phyloP scores from a whole-genome alignment of 2,113 vertebrate species.

The Euleptes europaea region DNA sequence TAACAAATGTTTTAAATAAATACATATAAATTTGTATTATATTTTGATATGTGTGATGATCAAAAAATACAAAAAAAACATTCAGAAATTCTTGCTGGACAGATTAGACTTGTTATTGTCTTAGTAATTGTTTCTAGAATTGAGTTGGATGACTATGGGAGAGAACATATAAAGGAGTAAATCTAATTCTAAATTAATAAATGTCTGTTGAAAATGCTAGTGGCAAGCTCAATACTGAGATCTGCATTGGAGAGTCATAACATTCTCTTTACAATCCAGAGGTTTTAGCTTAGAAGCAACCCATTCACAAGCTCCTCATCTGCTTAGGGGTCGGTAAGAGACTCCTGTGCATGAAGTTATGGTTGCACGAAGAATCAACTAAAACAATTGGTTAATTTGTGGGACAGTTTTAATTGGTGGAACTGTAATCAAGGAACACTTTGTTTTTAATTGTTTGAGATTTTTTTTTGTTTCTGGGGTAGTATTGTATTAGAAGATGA shows the following conservation, averaged over 20 bases:
- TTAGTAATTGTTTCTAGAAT: neutral
- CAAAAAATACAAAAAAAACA: too few relatives aligned
- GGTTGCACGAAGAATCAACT: neutral
- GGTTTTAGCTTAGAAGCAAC: neutral
- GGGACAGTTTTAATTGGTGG: neutral
- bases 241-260: neutral
- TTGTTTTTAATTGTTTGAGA: neutral
- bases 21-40: too few relatives aligned
- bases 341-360: neutral
- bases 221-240: neutral
- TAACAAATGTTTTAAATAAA: too few relatives aligned
- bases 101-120: neutral
- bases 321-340: too few relatives aligned
- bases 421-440: neutral
- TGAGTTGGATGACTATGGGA: neutral
- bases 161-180: neutral
- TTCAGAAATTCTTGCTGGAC: neutral
- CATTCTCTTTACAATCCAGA: neutral
- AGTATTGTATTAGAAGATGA: neutral
- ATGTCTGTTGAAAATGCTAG: neutral
- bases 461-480: neutral
- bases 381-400: neutral
- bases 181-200: neutral
- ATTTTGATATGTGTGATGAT: too few relatives aligned
- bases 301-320: neutral